These are phyloP conservation scores for Anoplius nigerrimus DNA, from an alignment of 2,888 invertebrate genomes.

Conservation along the genomic window DNA sequence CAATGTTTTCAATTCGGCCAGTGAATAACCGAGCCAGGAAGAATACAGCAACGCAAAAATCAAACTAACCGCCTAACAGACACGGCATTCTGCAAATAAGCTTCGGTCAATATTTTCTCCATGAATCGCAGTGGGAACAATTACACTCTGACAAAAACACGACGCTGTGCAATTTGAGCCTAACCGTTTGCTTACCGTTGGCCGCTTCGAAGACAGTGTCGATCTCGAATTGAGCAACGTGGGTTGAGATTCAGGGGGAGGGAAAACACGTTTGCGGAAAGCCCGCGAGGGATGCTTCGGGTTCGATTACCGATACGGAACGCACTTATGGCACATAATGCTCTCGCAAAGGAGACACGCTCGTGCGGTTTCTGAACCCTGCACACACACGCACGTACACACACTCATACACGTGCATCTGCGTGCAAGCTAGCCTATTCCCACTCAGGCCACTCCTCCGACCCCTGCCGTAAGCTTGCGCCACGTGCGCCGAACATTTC, in stretches of 20 bases:
- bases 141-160: too few relatives aligned
- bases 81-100: too few relatives aligned
- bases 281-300: slow-evolving; percentile 5
- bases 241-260: background rate
- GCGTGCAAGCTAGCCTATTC: background rate
- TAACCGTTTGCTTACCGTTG: background rate
- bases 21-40: too few relatives aligned
- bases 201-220: background rate
- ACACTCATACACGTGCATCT: background rate
- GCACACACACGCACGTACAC: background rate
- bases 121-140: too few relatives aligned
- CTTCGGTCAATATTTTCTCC: too few relatives aligned
- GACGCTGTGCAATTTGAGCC: too few relatives aligned
- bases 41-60: too few relatives aligned
- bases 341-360: background rate
- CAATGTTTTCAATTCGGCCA: too few relatives aligned
- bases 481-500: too few relatives aligned
- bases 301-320: slow-evolving; percentile 41
- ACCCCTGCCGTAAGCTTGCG: too few relatives aligned
- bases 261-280: background rate
- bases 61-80: too few relatives aligned
- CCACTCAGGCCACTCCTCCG: too few relatives aligned
- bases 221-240: background rate
- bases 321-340: slow-evolving; percentile 20
- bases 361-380: background rate